Base-by-base conservation (phyloP, 1,140 invertebrate genomes). In the Drosophila elegans region DNA sequence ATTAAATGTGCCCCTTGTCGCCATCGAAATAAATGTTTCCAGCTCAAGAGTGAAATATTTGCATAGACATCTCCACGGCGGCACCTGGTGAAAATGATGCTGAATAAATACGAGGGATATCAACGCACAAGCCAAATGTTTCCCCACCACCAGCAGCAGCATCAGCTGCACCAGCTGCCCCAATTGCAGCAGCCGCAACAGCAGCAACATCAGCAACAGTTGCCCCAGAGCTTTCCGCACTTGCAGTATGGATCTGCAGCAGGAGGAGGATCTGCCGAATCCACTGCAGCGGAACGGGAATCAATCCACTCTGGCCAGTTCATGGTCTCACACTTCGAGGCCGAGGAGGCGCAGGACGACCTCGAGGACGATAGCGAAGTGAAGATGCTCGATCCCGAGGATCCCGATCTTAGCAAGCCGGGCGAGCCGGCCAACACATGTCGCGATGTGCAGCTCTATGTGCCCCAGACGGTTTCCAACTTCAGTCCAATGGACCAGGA, bases 271-370 rank as follows among this genome's bases (percentile, higher is more conserved):
- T 34, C 83, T 3, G 59, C 84, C 10, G 80, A 79, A 7, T 45
- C 81, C 13, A 64, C 75, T 7, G 77, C 74, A 1, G 89, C 91
- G 7, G 91, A 90, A 34, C 72, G 93, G 21, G 97, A 98, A 92
- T 95, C 96, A 2, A 99, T 99, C 82, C 98, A 99, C 93, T 99
- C 98, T 81, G 98, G 98, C 21, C 98, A 99, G 93, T 99, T 99
- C 93, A 99, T 99, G 98, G 96, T 99, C 42, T 99, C 97, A 48
- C 96, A 98, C 92, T 98, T 99, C 93, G 98, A 99, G 93, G 97
- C 97, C 34, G 97, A 98, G 92, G 96, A 97, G 92, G 97, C 98
- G 90, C 97, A 97, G 85, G 97, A 98, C 88, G 96, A 97, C 91
- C 88, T 92, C 42, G 97, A 97, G 85, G 96, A 97, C 86, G 91